phyloP scores from a whole-genome alignment of 2,888 invertebrate species.

The Schrankia costaestrigalis region DNA sequence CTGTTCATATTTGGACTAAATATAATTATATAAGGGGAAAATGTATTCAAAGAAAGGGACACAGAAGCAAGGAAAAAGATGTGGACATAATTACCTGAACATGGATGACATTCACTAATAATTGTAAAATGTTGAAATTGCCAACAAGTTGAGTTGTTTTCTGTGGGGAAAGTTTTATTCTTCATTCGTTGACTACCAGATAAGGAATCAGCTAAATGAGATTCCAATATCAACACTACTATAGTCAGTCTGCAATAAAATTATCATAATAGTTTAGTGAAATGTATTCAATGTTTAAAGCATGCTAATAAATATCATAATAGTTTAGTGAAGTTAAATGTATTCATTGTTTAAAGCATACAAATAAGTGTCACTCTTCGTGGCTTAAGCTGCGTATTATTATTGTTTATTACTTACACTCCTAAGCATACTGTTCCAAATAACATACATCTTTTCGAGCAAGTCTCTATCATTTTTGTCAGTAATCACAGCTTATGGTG shows the following conservation, averaged over 20 bases:
- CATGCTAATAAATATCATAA: no score
- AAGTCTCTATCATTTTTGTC: slow-evolving; percentile 90
- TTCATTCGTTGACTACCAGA: slow-evolving; percentile 81
- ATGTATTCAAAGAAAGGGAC: no score
- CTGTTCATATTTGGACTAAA: no score
- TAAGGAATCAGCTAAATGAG: slow-evolving; percentile 78
- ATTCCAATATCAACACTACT: slow-evolving; percentile 90
- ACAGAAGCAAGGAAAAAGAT: no score
- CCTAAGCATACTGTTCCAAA: slow-evolving; percentile 88
- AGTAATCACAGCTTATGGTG: no score
- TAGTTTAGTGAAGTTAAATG: no score
- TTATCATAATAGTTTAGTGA: background rate
- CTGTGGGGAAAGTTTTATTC: slow-evolving; percentile 84
- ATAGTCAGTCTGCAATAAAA: slow-evolving; percentile 85
- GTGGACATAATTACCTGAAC: slow-evolving; percentile 80
- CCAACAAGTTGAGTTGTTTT: slow-evolving; percentile 90
- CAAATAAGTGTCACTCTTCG: no score
- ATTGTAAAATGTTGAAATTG: slow-evolving; percentile 86
- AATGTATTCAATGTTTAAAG: no score
- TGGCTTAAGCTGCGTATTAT: background rate
- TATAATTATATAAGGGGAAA: no score
- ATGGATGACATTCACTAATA: slow-evolving; percentile 90
- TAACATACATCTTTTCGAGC: slow-evolving; percentile 91
- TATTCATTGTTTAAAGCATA: no score
- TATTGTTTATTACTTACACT: slow-evolving; percentile 81